Base-by-base conservation (phyloP, 2,888 invertebrate species). In the Ecliptopera silaceata region DNA sequence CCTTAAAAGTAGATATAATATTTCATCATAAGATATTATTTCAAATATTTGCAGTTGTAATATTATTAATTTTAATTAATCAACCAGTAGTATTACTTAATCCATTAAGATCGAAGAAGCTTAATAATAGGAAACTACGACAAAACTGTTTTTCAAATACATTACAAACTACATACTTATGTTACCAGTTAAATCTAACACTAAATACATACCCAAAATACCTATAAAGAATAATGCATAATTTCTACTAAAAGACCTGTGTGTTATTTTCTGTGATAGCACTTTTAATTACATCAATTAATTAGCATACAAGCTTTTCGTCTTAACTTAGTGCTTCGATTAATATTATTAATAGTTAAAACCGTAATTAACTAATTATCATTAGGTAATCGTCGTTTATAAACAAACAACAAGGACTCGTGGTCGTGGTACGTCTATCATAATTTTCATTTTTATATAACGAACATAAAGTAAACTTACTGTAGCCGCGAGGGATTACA, bases 361-460 rank as follows among this genome's bases (percentile, higher is more conserved):
- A 92, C 92, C 92, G 92, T 92, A 92, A 92, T 92, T 91, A 92
- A 92, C 92, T 92, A 92, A 92, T 91, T 91, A 92, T 91, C 88
- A 88, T 89, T 89, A 91, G 86, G 86, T 88, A 81, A 79, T 82
- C 71, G 77, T 82, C 75, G 62, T 65, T 60, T 72, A 80, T 82
- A 77, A 86, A 82, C 82, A 86, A 87, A 86, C 79, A 87, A 86
- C 85, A 85, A 90, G 90, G 91, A 91, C 83, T 82, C 84, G 77
- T 80, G 81, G 59, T 84, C 82, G 77, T 80, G 22, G 80, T 82
- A 82, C 83, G 84, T 88, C 91, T 91, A 91, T 91, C 91, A 91
- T 91, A 91, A 91, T 88, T 91, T 90, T 88, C 82, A 82, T 87
- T 89, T 89, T 88, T 88, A 88, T 89, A 89, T 83, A 83, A 82